Evolutionary conservation across 30 jellyfish, hydroid and myxozoan genomes (phyloP).

Genomic region (Aurelia sp.): DNA sequence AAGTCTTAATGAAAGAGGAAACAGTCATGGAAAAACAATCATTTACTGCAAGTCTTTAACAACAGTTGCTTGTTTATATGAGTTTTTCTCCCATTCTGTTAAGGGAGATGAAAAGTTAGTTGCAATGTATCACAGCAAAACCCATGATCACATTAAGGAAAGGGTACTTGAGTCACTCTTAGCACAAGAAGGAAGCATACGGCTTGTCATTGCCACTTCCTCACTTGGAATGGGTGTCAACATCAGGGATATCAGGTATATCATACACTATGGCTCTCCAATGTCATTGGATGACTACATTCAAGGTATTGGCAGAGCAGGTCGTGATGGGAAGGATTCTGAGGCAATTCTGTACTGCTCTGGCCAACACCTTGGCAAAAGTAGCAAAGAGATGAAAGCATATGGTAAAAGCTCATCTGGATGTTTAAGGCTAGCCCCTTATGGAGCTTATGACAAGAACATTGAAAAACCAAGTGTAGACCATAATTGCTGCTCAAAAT

Average conservation of each 20-base stretch:
- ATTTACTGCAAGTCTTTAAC: conserved; percentile 7
- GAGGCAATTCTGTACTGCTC: conserved; percentile 18
- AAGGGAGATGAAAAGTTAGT: too few relatives aligned
- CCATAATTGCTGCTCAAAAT: conserved; percentile 17
- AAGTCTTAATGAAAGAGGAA: conserved; percentile 12
- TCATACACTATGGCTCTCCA: conserved; percentile 13
- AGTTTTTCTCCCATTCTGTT: too few relatives aligned
- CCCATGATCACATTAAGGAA: conserved; percentile 10
- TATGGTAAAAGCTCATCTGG: background rate
- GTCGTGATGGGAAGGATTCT: background rate
- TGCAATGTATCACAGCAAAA: conserved; percentile 6
- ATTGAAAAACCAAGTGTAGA: background rate
- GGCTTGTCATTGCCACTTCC: conserved; percentile 18
- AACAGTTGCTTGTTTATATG: background rate
- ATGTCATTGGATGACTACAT: background rate
- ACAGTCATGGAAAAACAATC: background rate
- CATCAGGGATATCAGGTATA: conserved; percentile 4
- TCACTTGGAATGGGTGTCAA: conserved; percentile 29
- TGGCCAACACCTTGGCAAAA: conserved; percentile 23
- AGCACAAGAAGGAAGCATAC: background rate
- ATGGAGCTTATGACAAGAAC: conserved; percentile 3
- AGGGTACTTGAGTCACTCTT: conserved; percentile 13
- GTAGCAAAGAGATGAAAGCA: conserved; percentile 11
- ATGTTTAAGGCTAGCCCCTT: background rate
- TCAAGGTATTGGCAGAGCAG: conserved; percentile 11